Evolutionary conservation across 2,113 vertebrate genomes (phyloP), one percentile per base, ranked within the genome.

Genomic region (Hyla sarda): DNA sequence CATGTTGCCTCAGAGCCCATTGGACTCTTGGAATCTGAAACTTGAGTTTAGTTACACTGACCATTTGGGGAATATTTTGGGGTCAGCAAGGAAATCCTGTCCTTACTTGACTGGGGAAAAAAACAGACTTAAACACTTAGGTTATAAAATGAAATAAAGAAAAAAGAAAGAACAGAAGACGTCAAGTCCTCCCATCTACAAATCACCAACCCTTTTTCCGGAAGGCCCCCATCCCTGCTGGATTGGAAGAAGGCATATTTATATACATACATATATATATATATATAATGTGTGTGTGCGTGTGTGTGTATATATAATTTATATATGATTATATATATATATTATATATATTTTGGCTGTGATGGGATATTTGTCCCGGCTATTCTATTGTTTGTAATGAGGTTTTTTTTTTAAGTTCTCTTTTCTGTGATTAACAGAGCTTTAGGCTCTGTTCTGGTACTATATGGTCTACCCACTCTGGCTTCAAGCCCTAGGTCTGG

Each of bases 1-100:
- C 89, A 88, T 92, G 90, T 89, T 89, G 92, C 91, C 90, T 90
- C 90, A 91, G 90, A 90, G 93, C 93, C 95, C 93, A 92, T 84
- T 90, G 90, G 91, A 93, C 93, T 94, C 30, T 37, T 79, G 75
- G 54, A 75, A 76, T 54, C 48, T 87, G 73, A 81, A 56, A 77
- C 48, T 83, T 83, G 72, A 56, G 45, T 87, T 71, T 65, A 77
- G 17, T 65, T 83, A 83, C 56, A 83, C 73, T 69, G 72, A 71
- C 56, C 60, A 62, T n/a, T 78, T 72, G 34, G 72, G 80, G 75
- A 78, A 72, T 58, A 37, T 71, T 82, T 3, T 86, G 87, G 54
- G 79, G 80, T 65, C 73, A 58, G 10, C 58, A 72, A 56, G 73
- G 73, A 82, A 81, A 74, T 54, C 28, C 82, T 58, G 45, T 81